phyloP scores from a whole-genome alignment of 2,113 vertebrate genomes.

The Melospiza georgiana region DNA sequence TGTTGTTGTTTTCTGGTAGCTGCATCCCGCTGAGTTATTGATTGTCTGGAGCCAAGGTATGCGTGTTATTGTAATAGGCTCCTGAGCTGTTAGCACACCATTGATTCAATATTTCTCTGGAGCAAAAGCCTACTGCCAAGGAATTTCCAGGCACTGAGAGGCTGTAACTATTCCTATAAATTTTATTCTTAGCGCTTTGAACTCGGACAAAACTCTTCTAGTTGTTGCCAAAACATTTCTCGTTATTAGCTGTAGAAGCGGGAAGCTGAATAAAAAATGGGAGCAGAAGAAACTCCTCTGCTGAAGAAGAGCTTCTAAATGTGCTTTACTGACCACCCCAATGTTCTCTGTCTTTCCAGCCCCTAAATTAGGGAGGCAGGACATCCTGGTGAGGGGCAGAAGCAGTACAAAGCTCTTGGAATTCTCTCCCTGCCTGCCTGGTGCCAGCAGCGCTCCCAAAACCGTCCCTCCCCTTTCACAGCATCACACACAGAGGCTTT shows the following conservation, averaged over 20 bases:
- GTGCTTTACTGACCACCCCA: background rate
- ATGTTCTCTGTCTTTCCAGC: background rate
- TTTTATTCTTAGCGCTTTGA: slow-evolving; percentile 14
- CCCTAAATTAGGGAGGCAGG: background rate
- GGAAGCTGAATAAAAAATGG: slow-evolving; percentile 6
- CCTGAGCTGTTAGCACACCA: slow-evolving; percentile 37
- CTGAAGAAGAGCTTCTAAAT: background rate
- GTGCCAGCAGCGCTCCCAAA: background rate
- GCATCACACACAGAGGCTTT: background rate
- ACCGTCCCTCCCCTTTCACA: background rate
- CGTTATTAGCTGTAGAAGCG: background rate
- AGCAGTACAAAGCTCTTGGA: background rate
- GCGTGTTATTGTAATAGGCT: slow-evolving; percentile 51
- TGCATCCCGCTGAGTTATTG: slow-evolving; percentile 33
- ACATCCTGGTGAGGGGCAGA: background rate
- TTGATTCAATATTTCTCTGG: slow-evolving; percentile 6
- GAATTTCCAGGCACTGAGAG: slow-evolving; percentile 35
- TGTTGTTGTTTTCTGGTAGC: slow-evolving; percentile 52
- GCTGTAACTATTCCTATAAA: slow-evolving; percentile 10
- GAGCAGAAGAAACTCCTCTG: background rate
- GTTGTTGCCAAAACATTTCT: slow-evolving; percentile 47
- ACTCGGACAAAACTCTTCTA: background rate
- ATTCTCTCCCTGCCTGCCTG: background rate
- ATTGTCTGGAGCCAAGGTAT: slow-evolving; percentile 29
- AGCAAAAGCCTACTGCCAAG: slow-evolving; percentile 33